phyloP scores from a whole-genome alignment of 1,140 invertebrate species.

The Calephelis nemesis region DNA sequence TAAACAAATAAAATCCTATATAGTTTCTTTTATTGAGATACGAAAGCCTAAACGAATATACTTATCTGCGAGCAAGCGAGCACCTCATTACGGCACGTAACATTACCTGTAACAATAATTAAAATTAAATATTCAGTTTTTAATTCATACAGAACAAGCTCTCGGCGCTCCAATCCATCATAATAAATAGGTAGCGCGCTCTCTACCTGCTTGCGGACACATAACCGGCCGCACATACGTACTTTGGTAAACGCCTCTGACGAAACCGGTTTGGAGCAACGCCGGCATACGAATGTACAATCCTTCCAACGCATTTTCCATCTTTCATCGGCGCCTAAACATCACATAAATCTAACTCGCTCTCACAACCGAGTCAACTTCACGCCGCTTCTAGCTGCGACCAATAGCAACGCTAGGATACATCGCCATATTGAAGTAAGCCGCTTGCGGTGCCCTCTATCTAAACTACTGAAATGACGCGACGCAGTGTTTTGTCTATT shows the following conservation, averaged over 20 bases:
- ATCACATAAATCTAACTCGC: slow-evolving; percentile 70
- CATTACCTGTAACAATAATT: slow-evolving; percentile 64
- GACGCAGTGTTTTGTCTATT: slow-evolving; percentile 51
- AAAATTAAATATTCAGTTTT: slow-evolving; percentile 60
- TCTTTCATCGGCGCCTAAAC: slow-evolving; percentile 65
- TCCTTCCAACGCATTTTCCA: slow-evolving; percentile 61
- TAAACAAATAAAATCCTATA: too few relatives aligned
- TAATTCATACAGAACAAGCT: slow-evolving; percentile 48
- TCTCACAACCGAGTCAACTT: slow-evolving; percentile 62
- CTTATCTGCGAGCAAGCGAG: slow-evolving; percentile 24
- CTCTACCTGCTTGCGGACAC: slow-evolving; percentile 64
- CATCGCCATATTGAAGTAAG: slow-evolving; percentile 72
- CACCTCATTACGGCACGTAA: slow-evolving; percentile 24
- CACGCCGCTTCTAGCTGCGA: slow-evolving; percentile 42
- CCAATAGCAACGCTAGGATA: slow-evolving; percentile 52
- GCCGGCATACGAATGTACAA: slow-evolving; percentile 66
- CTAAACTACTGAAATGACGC: slow-evolving; percentile 49
- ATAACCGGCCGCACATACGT: slow-evolving; percentile 65
- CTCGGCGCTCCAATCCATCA: slow-evolving; percentile 50
- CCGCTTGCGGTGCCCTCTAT: slow-evolving; percentile 53
- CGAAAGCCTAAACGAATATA: neutral
- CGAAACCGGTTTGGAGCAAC: slow-evolving; percentile 64
- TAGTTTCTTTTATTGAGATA: too few relatives aligned
- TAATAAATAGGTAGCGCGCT: slow-evolving; percentile 59
- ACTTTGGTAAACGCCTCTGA: slow-evolving; percentile 65